phyloP scores from a whole-genome alignment of 2,888 invertebrate genomes.

The Plebejus argus region DNA sequence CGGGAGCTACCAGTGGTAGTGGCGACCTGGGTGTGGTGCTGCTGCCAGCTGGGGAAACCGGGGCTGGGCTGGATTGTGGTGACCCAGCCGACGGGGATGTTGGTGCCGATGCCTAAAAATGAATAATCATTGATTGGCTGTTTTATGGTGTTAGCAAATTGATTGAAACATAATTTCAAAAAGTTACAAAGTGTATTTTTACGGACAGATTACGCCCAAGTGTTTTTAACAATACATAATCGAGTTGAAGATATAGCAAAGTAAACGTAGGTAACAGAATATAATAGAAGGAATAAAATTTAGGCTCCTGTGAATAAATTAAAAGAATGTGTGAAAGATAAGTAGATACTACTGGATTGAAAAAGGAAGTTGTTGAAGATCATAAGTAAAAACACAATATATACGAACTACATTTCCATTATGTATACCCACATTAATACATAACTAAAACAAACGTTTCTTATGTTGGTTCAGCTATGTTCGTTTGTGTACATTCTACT shows the following conservation, averaged over 20 bases:
- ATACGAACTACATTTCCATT: not conserved
- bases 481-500: constrained; percentile 15
- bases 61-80: constrained; percentile 70
- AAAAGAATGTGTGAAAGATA: not conserved
- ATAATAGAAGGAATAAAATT: not conserved
- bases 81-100: constrained; percentile 69
- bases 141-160: not conserved
- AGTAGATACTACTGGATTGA: no score
- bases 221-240: not conserved
- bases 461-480: constrained; percentile 17
- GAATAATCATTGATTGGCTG: not conserved
- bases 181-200: no score
- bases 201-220: no score
- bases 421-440: not conserved
- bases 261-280: not conserved
- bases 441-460: constrained; percentile 16
- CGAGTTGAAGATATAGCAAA: not conserved
- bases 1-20: constrained; percentile 81
- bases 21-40: constrained; percentile 69
- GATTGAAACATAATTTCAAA: no score
- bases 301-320: not conserved
- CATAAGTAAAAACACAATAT: not conserved
- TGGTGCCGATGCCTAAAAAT: constrained; percentile 67
- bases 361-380: no score
- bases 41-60: constrained; percentile 69